Base-by-base conservation (phyloP, 2,113 vertebrate genomes). In the Picathartes gymnocephalus region DNA sequence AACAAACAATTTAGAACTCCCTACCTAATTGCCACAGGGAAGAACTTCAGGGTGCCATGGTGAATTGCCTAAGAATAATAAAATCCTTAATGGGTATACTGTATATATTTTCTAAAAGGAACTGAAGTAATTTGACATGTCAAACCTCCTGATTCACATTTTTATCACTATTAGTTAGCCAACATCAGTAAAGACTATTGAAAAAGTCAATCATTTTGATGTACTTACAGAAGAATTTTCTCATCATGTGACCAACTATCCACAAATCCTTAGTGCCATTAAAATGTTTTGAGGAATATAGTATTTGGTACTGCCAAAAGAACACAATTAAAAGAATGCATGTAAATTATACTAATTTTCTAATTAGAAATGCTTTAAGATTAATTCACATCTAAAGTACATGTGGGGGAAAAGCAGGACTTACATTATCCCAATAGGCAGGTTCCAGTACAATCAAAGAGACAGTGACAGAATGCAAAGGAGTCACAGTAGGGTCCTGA, bases 281-380 rank as follows among this genome's bases (percentile, higher is more conserved):
- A 95, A 94, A 94, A 86, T 93, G 92, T 92, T 95, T 93, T 96
- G 96, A 95, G 92, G 94, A 95, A 95, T 93, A 96, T 83, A 97
- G 88, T 93, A 95, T 96, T 94, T 97, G 94, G 79, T 93, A 96
- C 94, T 97, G 96, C 95, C 94, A 97, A 94, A 85, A 97, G 96
- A 97, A 96, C 81, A 96, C 93, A 96, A 96, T 97, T 94, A 93
- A 94, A 96, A 96, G 88, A 95, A 95, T 42, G 65, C 51, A 96
- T 88, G 93, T 96, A 88, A 96, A 96, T 96, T 0, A 95, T 54
- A 90, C n/a, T 90, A 21, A 92, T 93, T 83, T 86, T 92, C 85
- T 86, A 90, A 81, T 93, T 58, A 83, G 21, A 77, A 88, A 88
- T 10, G 54, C 35, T 93, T 90, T 60, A 90, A 51, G 74, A 74